Evolutionary conservation across 2,113 vertebrate species (phyloP).

Genomic region (Melanerpes aurifrons): DNA sequence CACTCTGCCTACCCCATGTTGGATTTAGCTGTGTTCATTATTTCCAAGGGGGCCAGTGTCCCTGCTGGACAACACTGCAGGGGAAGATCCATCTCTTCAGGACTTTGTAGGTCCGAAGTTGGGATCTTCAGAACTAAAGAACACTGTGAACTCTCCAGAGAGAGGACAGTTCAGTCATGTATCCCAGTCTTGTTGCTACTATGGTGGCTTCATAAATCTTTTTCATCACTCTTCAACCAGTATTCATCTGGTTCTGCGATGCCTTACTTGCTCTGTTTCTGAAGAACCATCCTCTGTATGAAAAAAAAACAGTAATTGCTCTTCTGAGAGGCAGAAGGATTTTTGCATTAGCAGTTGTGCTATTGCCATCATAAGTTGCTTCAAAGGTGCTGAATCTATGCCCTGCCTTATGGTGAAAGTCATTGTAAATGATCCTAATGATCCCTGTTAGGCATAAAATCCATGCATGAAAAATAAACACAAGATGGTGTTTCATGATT

Average conservation of each 20-base stretch:
- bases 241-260: neutral
- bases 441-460: neutral
- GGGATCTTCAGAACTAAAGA: neutral
- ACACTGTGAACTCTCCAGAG: neutral
- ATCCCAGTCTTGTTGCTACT: neutral
- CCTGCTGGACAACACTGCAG: fast-evolving
- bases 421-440: neutral
- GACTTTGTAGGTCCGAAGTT: neutral
- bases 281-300: neutral
- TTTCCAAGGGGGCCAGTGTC: neutral
- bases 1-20: fast-evolving
- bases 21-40: neutral
- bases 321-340: neutral
- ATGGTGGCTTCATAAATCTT: neutral
- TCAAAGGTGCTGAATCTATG: neutral
- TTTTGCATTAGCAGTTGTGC: neutral
- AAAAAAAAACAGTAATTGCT: neutral
- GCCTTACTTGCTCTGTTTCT: neutral
- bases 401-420: neutral
- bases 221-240: neutral
- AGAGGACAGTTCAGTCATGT: neutral
- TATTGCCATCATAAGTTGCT: neutral
- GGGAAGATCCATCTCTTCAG: neutral
- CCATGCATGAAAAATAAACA: neutral
- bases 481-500: neutral